Evolutionary conservation across 1,140 invertebrate species (phyloP).

Genomic region (Chymomyza costata): DNA sequence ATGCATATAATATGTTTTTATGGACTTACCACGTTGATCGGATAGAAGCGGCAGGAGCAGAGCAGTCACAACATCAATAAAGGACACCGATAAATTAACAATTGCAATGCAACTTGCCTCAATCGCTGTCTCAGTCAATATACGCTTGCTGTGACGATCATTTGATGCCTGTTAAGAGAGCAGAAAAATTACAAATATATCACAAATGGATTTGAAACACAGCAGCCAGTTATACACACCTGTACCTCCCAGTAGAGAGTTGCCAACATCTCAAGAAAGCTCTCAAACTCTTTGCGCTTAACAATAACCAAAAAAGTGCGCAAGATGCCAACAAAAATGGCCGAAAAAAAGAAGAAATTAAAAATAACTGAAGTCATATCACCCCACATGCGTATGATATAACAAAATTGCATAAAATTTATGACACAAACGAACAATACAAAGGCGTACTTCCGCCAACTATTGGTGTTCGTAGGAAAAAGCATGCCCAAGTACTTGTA

Average conservation of each 20-base stretch:
- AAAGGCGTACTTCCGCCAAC: conserved; percentile 56
- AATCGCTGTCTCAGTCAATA: conserved; percentile 26
- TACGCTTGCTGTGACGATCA: conserved; percentile 14
- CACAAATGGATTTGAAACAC: no score
- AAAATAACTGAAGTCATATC: conserved; percentile 57
- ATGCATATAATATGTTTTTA: no score
- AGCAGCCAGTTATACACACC: no score
- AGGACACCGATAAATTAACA: conserved; percentile 55
- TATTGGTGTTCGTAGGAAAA: conserved; percentile 29
- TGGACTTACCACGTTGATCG: conserved; percentile 38
- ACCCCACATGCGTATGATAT: conserved; percentile 56
- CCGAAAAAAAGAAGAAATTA: conserved; percentile 64
- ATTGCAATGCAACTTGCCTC: conserved; percentile 44
- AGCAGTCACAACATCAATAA: conserved; percentile 52
- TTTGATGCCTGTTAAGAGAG: conserved; percentile 1
- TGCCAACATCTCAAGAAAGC: conserved; percentile 42
- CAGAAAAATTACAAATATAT: no score
- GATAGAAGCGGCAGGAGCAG: conserved; percentile 48
- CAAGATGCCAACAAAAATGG: conserved; percentile 59
- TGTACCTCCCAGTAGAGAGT: no score
- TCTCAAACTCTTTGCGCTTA: conserved; percentile 34
- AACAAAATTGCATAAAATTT: conserved; percentile 65
- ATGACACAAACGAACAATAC: conserved; percentile 51
- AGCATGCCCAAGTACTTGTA: conserved; percentile 54
- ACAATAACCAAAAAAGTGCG: conserved; percentile 57